Percentiles rank a stretch among this genome's conserved stretches.
phyloP scores from a whole-genome alignment of 2,797 vertebrate genomes.

The Cyprinella venusta region DNA sequence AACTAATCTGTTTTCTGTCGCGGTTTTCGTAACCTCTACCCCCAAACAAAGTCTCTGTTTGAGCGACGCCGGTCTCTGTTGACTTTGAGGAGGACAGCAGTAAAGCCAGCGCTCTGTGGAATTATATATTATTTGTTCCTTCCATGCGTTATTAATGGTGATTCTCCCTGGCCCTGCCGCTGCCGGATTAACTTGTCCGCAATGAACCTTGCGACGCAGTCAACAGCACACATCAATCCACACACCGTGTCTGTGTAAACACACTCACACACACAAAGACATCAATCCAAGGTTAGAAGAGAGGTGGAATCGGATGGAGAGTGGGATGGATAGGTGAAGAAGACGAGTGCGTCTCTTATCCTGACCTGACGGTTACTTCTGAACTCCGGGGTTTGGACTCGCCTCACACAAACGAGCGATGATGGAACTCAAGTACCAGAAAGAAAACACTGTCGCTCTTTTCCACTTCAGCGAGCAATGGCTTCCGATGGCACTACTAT shows the following conservation, averaged over 20 bases:
- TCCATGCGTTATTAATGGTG: conserved; percentile 69
- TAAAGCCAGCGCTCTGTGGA: conserved; percentile 22
- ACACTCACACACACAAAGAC: conserved; percentile 64
- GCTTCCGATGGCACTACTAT: conserved; percentile 24
- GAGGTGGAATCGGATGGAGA: conserved; percentile 57
- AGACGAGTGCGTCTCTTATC: conserved; percentile 7
- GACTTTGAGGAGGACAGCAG: conserved; percentile 60
- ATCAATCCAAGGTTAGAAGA: conserved; percentile 67
- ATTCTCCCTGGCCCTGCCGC: conserved; percentile 60
- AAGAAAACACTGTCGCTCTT: conserved; percentile 17
- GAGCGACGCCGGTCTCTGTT: conserved; percentile 26
- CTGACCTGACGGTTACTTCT: not conserved
- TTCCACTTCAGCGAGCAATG: not conserved
- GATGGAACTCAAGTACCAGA: conserved; percentile 12
- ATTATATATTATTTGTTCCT: conserved; percentile 63
- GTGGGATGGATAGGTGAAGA: conserved; percentile 55
- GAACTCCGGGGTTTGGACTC: not conserved
- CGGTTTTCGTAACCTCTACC: conserved; percentile 3
- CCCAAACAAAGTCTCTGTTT: not conserved
- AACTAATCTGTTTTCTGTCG: not conserved
- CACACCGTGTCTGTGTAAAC: conserved; percentile 50
- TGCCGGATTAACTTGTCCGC: conserved; percentile 68
- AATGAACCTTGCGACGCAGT: conserved; percentile 69
- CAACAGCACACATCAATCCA: conserved; percentile 70
- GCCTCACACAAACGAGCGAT: not conserved